Evolutionary conservation across 2,888 invertebrate species (phyloP).

Genomic region (Melolontha melolontha): DNA sequence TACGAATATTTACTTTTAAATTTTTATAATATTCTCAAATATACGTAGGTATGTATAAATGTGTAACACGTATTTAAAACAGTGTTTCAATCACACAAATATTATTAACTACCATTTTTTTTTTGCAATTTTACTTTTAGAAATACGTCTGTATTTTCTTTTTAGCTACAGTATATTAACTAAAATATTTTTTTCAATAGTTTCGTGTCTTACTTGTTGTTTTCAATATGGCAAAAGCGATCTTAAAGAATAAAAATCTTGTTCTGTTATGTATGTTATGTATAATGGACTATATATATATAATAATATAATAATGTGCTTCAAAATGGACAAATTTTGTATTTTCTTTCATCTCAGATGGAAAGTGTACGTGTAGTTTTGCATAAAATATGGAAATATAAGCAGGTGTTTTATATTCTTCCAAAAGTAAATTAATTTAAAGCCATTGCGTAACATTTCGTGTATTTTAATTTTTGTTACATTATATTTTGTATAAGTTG

Average conservation of each 20-base stretch:
- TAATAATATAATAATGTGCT: constrained; percentile 23
- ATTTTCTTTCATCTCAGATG: constrained; percentile 31
- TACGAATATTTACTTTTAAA: constrained; percentile 23
- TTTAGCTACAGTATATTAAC: constrained; percentile 41
- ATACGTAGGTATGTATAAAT: constrained; percentile 19
- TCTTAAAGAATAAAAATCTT: constrained; percentile 40
- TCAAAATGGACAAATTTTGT: constrained; percentile 42
- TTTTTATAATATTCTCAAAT: constrained; percentile 19
- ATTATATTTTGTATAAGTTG: background rate
- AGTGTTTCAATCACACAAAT: constrained; percentile 41
- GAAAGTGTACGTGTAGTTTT: constrained; percentile 28
- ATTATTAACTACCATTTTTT: constrained; percentile 29
- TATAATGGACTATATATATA: constrained; percentile 38
- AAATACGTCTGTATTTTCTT: constrained; percentile 22
- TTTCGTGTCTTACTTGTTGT: constrained; percentile 21
- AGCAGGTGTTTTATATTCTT: constrained; percentile 32
- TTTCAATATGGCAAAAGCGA: constrained; percentile 40
- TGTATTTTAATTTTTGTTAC: constrained; percentile 1
- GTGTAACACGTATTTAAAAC: constrained; percentile 38
- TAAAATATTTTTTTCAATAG: constrained; percentile 37
- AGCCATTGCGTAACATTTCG: constrained; percentile 37
- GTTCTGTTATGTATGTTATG: constrained; percentile 31
- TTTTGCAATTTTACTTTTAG: constrained; percentile 23
- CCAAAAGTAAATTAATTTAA: constrained; percentile 21
- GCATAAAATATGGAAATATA: constrained; percentile 25